Conservation (phyloP, 1,140 invertebrate genomes). For the Drosophila chauvacae region DNA sequence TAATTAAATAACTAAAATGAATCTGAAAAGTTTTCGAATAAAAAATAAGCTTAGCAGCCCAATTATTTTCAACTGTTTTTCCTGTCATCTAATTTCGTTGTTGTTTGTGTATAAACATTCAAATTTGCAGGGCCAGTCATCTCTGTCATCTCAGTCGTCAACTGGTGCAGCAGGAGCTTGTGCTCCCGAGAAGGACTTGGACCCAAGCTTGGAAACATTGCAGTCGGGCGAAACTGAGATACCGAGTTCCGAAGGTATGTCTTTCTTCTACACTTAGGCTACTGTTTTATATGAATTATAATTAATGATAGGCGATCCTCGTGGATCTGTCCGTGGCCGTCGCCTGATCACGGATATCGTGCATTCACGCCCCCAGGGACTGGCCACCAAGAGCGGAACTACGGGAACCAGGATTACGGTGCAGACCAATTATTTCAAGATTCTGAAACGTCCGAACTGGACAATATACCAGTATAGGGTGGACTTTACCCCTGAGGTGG, state of each 20-base stretch:
- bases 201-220: background rate
- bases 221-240: background rate
- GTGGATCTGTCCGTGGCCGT: slow-evolving; percentile 70
- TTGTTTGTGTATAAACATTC: background rate
- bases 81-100: background rate
- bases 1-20: no score
- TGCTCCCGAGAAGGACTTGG: background rate
- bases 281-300: no score
- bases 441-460: slow-evolving; percentile 89
- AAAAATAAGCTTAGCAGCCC: no score
- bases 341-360: slow-evolving; percentile 67
- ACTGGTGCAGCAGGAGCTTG: background rate
- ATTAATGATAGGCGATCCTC: slow-evolving; percentile 41
- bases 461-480: slow-evolving; percentile 93
- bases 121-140: slow-evolving; percentile 9
- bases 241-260: slow-evolving; percentile 16
- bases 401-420: slow-evolving; percentile 79
- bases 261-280: background rate
- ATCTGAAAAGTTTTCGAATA: no score
- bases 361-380: slow-evolving; percentile 52
- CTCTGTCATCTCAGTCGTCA: background rate
- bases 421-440: slow-evolving; percentile 90
- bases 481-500: slow-evolving; percentile 89
- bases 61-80: background rate
- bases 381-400: slow-evolving; percentile 53